Evolutionary conservation across 2,113 vertebrate species (phyloP), one percentile per base, ranked within the genome.

Genomic region (Ifrita kowaldi): DNA sequence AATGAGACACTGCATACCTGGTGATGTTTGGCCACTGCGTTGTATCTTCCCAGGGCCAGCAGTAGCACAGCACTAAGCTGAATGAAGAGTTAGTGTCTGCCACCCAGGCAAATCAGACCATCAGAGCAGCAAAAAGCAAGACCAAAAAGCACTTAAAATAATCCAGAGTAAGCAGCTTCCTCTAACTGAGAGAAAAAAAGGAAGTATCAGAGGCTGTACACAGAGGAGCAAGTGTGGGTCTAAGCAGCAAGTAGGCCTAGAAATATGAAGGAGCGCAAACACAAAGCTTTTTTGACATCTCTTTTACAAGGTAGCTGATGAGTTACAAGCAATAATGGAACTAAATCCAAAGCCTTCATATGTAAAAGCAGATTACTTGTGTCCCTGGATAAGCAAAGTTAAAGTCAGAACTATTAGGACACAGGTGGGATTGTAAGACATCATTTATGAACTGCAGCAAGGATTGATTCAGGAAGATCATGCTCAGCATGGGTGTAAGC

Each of bases 81-180:
- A 50, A 52, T 41, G 28, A 52, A 74, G 30, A 11, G 7, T 35
- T 28, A 27, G 5, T 10, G 21, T 62, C n/a, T 77, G 37, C 27
- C 78, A 56, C 18, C 4, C 2, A 0, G 46, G 35, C 39, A 85
- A 85, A 74, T 37, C 42, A 44, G 44, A 42, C 13, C 41, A 52
- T 59, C 14, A 84, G 42, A 79, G 19, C 10, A 46, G 19, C 37
- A 57, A 77, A 28, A 49, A 10, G 15, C 11, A 78, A 56, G 47
- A 78, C 13, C 0, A 0, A 52, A 59, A 67, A 53, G 19, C 1
- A 5, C 13, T 64, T 62, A 44, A 82, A 2, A 77, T 32, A 81
- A 81, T 19, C 24, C 60, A 76, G 44, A 83, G 26, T 35, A 71
- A 75, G 41, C 20, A 44, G 11, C 21, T 91, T 71, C 18, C 16